Evolutionary conservation across 2,888 invertebrate species (phyloP).

Genomic region (Aleiodes leptofemur): DNA sequence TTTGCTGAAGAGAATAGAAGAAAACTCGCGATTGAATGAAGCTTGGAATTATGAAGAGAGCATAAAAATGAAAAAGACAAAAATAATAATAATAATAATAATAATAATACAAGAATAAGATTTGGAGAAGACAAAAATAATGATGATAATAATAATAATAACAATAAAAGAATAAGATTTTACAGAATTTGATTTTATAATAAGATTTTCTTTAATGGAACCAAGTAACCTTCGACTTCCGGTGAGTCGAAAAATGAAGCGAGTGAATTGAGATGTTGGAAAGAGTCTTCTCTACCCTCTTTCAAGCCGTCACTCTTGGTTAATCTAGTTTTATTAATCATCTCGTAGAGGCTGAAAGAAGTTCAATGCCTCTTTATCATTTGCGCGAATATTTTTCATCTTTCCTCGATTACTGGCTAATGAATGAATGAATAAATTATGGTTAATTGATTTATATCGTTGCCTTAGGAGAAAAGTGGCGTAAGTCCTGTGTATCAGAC

Average conservation of each 20-base stretch:
- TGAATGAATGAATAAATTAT: no score
- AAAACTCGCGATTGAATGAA: not conserved
- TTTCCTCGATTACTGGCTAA: not conserved
- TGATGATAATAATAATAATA: constrained; percentile 23
- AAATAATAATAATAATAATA: constrained; percentile 6
- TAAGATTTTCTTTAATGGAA: constrained; percentile 41
- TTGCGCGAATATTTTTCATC: not conserved
- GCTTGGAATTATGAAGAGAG: not conserved
- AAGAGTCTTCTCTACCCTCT: not conserved
- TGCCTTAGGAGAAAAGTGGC: no score
- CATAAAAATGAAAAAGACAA: constrained; percentile 1
- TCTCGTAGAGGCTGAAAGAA: constrained; percentile 17
- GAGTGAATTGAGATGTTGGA: constrained; percentile 43
- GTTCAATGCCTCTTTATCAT: constrained; percentile 48
- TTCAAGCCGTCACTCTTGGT: constrained; percentile 8
- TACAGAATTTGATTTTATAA: no score
- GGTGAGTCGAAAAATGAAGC: constrained; percentile 32
- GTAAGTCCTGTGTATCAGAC: no score
- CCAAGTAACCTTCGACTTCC: constrained; percentile 54
- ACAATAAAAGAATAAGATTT: no score
- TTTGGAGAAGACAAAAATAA: not conserved
- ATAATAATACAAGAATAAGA: no score
- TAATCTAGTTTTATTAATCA: constrained; percentile 34
- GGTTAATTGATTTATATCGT: no score
- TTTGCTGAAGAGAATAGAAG: not conserved